Conservation (phyloP, 1,140 invertebrate genomes). For the Liolophura sinensis region DNA sequence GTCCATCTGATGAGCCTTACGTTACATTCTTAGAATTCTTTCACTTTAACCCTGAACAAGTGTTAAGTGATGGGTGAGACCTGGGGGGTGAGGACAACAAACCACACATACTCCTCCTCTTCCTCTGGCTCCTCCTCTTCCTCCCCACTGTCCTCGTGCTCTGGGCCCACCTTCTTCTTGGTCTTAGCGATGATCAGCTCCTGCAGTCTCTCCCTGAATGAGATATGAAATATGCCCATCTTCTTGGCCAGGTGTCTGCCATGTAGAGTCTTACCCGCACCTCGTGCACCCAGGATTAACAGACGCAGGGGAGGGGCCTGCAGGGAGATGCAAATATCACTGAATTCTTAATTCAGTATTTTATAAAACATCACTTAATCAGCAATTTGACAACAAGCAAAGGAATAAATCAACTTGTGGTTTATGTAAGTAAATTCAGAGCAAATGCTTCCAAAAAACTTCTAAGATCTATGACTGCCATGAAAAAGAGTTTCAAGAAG, state of each 20-base stretch:
- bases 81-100: too few relatives aligned
- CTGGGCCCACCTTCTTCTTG: slow-evolving; percentile 55
- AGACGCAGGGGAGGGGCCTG: slow-evolving; percentile 54
- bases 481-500: too few relatives aligned
- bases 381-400: too few relatives aligned
- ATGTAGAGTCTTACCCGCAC: slow-evolving; percentile 56
- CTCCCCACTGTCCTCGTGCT: slow-evolving; percentile 51
- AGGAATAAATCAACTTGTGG: too few relatives aligned
- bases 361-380: too few relatives aligned
- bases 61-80: too few relatives aligned
- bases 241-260: slow-evolving; percentile 54
- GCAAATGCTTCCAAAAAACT: too few relatives aligned
- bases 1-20: too few relatives aligned
- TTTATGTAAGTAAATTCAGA: too few relatives aligned
- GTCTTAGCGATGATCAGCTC: slow-evolving; percentile 59
- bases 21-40: too few relatives aligned
- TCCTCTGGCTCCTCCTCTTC: slow-evolving; percentile 36
- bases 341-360: background rate
- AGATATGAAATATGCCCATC: slow-evolving; percentile 57
- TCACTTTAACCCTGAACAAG: too few relatives aligned
- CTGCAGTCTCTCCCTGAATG: slow-evolving; percentile 57
- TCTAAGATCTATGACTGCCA: too few relatives aligned
- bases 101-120: slow-evolving; percentile 22
- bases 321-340: slow-evolving; percentile 2
- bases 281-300: slow-evolving; percentile 51